phyloP scores from a whole-genome alignment of 2,888 invertebrate genomes.

The Leptarthrus brevirostris region DNA sequence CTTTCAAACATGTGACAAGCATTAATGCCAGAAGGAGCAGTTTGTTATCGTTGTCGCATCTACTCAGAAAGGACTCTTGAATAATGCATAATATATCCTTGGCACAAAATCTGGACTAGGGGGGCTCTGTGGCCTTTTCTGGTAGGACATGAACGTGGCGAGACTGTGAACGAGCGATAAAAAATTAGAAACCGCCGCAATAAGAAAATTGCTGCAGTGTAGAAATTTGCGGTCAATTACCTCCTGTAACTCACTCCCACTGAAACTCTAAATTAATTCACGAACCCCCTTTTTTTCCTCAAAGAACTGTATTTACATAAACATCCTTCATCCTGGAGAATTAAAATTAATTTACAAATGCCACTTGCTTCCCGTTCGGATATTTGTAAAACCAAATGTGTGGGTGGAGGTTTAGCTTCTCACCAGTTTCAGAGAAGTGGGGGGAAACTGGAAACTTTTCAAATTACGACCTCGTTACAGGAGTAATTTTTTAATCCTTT shows the following conservation, averaged over 20 bases:
- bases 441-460: not conserved
- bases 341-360: constrained; percentile 7
- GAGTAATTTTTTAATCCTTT: not conserved
- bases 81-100: not conserved
- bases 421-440: not conserved
- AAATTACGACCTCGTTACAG: not conserved
- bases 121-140: too few species aligned
- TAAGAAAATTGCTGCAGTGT: not conserved
- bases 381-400: not conserved
- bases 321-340: constrained; percentile 4
- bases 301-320: not conserved
- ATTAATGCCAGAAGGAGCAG: not conserved
- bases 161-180: not conserved
- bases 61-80: not conserved
- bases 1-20: not conserved
- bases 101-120: not conserved
- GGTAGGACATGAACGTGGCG: not conserved
- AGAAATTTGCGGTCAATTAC: constrained; percentile 4
- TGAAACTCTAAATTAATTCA: not conserved
- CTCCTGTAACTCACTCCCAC: not conserved
- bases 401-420: not conserved
- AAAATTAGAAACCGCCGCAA: not conserved
- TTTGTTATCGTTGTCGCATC: not conserved
- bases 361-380: not conserved
- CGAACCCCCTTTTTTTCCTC: constrained; percentile 3